Evolutionary conservation across 2,797 vertebrate genomes (phyloP), one percentile per base, ranked within the genome.

Genomic region (Anableps anableps): DNA sequence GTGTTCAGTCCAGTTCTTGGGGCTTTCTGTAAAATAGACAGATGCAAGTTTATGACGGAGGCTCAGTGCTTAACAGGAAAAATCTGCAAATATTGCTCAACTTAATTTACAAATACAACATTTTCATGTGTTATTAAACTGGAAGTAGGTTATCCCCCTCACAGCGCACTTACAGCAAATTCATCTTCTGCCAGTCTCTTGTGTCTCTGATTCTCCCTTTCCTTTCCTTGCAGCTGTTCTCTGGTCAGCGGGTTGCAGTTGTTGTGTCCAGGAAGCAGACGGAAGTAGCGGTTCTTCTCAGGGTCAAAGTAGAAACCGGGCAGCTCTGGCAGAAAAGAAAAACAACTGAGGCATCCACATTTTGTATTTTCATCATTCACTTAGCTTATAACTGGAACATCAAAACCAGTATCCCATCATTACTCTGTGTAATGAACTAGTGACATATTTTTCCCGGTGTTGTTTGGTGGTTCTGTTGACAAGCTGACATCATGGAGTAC

Each of bases 201-300:
- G n/a, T 95, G 93, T 75, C 99, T 96, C 80, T 90, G 94, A 51
- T 81, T 93, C 88, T 99, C 99, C 78, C 94, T 95, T 0, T 96
- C 96, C 83, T 96, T 97, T 80, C 95, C 92, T 80, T 93, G 93
- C 89, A 99, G 94, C 86, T 96, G 92, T 80, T 99, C 97, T 80
- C 89, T 96, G 7, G 98, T 99, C 89, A 99, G 96, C 0, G 99
- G 98, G 90, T 99, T 99, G 87, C 96, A 99, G 93, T 99, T 99
- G 90, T 99, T 99, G 88, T 99, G 97, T 47, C 99, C 99, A 0
- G 98, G 97, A 79, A 99, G 90, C 0, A 99, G 91, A 51, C 98
- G 97, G 89, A 99, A 99, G 84, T 99, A 99, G 17, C 98, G 97
- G 62, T 99, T 98, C 93, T 99, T 99, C 92, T 98, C 97, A 0